A percentile compares a stretch with the other conserved stretches of the same genome.
Evolutionary conservation across 2,888 invertebrate genomes (phyloP).

Genomic region (Phragmatobia fuliginosa): DNA sequence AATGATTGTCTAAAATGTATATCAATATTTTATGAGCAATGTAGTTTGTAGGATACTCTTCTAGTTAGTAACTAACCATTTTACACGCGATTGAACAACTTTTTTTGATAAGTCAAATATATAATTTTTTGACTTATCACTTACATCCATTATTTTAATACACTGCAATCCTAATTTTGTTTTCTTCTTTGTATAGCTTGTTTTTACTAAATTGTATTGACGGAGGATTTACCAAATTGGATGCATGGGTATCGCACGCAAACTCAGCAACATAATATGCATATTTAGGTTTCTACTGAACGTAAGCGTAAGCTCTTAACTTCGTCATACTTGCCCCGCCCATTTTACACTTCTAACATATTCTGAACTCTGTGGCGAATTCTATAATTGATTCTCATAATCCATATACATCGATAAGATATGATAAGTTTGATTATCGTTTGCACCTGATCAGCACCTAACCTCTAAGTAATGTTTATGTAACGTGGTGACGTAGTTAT

Average conservation of each 20-base stretch:
- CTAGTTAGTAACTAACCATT: too few relatives aligned
- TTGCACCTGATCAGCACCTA: not conserved
- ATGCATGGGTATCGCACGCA: not conserved
- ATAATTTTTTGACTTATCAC: not conserved
- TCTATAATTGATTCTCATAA: not conserved
- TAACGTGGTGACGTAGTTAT: constrained; percentile 9
- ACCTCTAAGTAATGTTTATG: constrained; percentile 1
- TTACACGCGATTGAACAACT: too few relatives aligned
- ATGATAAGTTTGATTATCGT: not conserved
- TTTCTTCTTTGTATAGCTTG: not conserved
- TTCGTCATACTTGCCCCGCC: not conserved
- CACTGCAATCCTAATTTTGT: not conserved
- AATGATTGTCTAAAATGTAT: too few relatives aligned
- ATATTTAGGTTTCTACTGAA: not conserved
- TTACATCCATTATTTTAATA: not conserved
- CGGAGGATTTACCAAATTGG: too few relatives aligned
- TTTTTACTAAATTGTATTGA: not conserved
- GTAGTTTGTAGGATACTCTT: too few relatives aligned
- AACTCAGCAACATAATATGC: too few relatives aligned
- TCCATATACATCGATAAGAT: not conserved
- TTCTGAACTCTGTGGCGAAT: not conserved
- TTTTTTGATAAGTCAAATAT: too few relatives aligned
- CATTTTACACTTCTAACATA: not conserved
- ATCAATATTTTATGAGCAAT: too few relatives aligned
- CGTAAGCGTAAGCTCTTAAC: not conserved